A percentile compares a stretch with the other conserved stretches of the same genome.
Conservation (phyloP, 2,797 vertebrate genomes). For the Nannoperca australis region DNA sequence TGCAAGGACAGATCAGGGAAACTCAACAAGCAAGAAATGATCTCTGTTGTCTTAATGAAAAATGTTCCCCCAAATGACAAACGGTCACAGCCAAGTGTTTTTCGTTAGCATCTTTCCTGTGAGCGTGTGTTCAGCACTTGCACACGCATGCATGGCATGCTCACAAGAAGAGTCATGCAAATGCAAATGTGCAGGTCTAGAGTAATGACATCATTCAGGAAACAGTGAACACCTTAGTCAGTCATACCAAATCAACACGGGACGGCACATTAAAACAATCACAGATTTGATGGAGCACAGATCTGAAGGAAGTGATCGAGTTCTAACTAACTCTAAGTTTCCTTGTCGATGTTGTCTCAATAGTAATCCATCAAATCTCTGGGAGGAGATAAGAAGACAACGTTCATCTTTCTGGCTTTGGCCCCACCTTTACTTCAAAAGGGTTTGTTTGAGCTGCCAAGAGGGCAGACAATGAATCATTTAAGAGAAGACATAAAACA, state of each 20-base stretch:
- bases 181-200: constrained; percentile 45
- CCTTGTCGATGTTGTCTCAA: constrained; percentile 15
- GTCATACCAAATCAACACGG: background rate
- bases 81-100: constrained; percentile 19
- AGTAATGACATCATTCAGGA: constrained; percentile 36
- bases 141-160: constrained; percentile 16
- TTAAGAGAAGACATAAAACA: constrained; percentile 32
- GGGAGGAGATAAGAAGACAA: constrained; percentile 28
- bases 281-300: constrained; percentile 9
- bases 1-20: background rate
- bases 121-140: constrained; percentile 12
- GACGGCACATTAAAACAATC: background rate
- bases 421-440: constrained; percentile 23
- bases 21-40: background rate
- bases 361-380: constrained; percentile 25
- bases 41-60: background rate
- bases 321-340: constrained; percentile 9
- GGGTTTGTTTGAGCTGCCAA: constrained; percentile 24
- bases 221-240: constrained; percentile 16
- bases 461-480: constrained; percentile 38
- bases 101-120: constrained; percentile 12
- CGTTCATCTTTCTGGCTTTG: constrained; percentile 20
- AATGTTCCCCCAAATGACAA: constrained; percentile 6
- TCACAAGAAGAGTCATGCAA: constrained; percentile 12
- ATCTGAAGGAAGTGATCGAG: background rate